A percentile compares a stretch with the other conserved stretches of the same genome.
Conservation (phyloP, 1,140 invertebrate species). For the Caerostris darwini region DNA sequence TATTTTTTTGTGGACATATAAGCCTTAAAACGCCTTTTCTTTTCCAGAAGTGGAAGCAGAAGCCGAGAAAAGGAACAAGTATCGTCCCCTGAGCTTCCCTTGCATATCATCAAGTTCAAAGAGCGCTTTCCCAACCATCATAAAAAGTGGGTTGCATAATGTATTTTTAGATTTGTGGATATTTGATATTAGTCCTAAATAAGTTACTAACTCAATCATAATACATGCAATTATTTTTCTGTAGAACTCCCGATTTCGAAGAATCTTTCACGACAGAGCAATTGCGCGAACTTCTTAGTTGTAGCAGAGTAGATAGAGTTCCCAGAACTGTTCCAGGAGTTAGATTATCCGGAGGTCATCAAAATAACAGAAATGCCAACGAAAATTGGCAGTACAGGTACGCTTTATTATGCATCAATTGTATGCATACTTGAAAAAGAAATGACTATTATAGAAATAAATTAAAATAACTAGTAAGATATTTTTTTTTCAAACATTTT, state of each 20-base stretch:
- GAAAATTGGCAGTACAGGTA: constrained; percentile 61
- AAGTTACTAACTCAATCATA: neutral
- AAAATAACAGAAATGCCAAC: constrained; percentile 27
- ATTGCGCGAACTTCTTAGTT: constrained; percentile 59
- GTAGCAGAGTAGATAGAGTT: constrained; percentile 46
- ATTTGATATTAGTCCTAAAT: no score
- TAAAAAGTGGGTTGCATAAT: neutral
- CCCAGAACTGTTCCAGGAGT: constrained; percentile 72
- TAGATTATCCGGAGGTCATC: constrained; percentile 57
- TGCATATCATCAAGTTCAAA: constrained; percentile 79
- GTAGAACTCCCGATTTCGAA: constrained; percentile 57
- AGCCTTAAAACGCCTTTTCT: neutral
- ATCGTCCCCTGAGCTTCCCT: neutral
- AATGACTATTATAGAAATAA: no score
- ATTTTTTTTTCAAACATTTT: no score
- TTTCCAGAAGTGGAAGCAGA: constrained; percentile 57
- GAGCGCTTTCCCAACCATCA: constrained; percentile 79
- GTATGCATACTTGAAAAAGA: no score
- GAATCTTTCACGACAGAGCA: constrained; percentile 61
- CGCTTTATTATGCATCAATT: no score
- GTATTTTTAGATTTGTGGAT: neutral
- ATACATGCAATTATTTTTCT: neutral
- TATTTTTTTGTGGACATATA: neutral
- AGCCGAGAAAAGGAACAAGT: constrained; percentile 37
- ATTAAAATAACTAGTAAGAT: no score